Base-by-base conservation (phyloP, 2,113 vertebrate species). In the Centropus bengalensis region DNA sequence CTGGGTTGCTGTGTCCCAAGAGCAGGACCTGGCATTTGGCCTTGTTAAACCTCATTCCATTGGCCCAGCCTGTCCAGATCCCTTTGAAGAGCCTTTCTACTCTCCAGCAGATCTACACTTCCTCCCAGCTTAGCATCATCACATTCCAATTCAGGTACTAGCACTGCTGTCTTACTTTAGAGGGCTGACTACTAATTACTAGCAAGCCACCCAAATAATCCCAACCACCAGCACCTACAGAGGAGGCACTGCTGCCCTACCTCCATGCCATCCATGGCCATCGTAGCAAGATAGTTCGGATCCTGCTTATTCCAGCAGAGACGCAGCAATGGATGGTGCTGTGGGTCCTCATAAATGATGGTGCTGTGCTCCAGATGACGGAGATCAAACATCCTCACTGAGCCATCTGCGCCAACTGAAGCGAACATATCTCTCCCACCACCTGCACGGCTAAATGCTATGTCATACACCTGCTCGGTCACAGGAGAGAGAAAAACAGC, bases 191-290 rank as follows among this genome's bases (percentile, higher is more conserved):
- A 22, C 4, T 27, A 42, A 80, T n/a, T 33, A 38, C 10, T 4
- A 42, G 2, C 38, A 18, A 73, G 28, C 23, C 82, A 18, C 7
- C 58, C 42, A 7, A 6, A 32, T 67, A 28, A 8, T 20, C 15
- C 16, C 54, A 67, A 12, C 27, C 19, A 8, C 2, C 1, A 17
- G 28, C 52, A 62, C 9, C 4, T 2, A 0, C 40, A 63, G 44
- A 6, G 18, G 44, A 54, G 3, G 19, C 52, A 66, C 66, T 28
- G 68, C 47, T 3, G n/a, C 62, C 95, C 96, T 14, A 99, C 99
- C 99, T 99, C 99, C 99, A 99, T 99, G 85, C 99, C 99, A 1
- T 99, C 99, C 99, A 99, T 99, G 89, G 99, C 99, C 99, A 99
- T 99, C 0, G 99, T 99, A 18, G 99, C 99, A 70, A 99, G 97